Conservation (phyloP, 2,113 vertebrate genomes). For the Laticauda colubrina region DNA sequence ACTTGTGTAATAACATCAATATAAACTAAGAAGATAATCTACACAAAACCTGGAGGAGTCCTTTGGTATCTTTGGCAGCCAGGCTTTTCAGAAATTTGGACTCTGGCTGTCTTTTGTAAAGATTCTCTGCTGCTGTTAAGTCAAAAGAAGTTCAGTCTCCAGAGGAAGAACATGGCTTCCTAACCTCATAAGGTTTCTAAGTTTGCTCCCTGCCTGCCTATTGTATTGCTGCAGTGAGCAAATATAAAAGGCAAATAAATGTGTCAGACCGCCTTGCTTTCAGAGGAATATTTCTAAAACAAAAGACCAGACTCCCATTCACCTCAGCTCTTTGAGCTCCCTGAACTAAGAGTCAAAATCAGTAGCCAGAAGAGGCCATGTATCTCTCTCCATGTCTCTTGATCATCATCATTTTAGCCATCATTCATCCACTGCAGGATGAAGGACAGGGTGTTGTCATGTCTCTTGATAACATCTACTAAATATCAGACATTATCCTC, state of each 20-base stretch:
- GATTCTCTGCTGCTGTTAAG: not conserved
- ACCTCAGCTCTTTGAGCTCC: constrained; percentile 45
- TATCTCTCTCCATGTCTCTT: not conserved
- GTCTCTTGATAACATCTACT: constrained; percentile 11
- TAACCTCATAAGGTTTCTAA: not conserved
- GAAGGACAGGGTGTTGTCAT: not conserved
- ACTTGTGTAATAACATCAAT: not conserved
- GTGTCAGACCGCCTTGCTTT: not conserved
- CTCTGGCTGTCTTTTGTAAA: not conserved
- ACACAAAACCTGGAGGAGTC: not conserved
- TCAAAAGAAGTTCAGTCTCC: not conserved
- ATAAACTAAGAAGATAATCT: not conserved
- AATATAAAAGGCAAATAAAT: constrained; percentile 21
- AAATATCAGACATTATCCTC: not conserved
- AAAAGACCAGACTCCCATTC: constrained; percentile 54
- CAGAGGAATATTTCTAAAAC: constrained; percentile 57
- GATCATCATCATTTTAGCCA: not conserved
- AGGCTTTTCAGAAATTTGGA: not conserved
- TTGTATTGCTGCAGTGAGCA: not conserved
- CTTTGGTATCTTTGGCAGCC: not conserved
- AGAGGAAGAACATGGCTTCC: not conserved
- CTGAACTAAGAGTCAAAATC: constrained; percentile 30
- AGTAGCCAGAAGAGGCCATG: constrained; percentile 23
- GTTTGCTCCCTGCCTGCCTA: not conserved
- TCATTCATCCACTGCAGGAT: not conserved